Evolutionary conservation across 2,888 invertebrate genomes (phyloP).

Genomic region (Caenorhabditis parvicauda): DNA sequence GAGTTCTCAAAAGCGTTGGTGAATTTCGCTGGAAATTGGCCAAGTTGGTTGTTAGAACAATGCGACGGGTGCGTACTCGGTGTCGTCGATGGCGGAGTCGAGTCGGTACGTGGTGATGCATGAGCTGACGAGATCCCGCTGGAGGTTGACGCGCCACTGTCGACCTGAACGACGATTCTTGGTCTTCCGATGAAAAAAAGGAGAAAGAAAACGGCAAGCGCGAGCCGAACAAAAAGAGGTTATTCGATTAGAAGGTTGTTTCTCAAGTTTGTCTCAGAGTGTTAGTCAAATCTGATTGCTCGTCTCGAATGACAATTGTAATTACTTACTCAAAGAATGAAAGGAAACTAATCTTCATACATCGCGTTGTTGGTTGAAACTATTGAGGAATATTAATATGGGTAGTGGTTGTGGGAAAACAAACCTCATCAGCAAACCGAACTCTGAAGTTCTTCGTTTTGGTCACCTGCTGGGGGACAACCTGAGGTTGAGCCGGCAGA

Average conservation of each 20-base stretch:
- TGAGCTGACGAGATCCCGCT: slow-evolving; percentile 33
- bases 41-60: too few relatives aligned
- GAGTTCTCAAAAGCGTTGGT: too few relatives aligned
- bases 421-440: slow-evolving; percentile 49
- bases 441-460: slow-evolving; percentile 42
- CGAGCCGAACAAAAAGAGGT: too few relatives aligned
- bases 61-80: too few relatives aligned
- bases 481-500: slow-evolving; percentile 31
- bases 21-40: too few relatives aligned
- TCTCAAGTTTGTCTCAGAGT: too few relatives aligned
- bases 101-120: slow-evolving; percentile 25
- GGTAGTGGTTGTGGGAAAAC: slow-evolving; percentile 1
- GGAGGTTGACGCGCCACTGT: slow-evolving; percentile 40
- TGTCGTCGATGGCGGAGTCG: too few relatives aligned
- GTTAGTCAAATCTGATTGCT: too few relatives aligned
- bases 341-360: background rate
- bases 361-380: background rate
- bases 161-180: slow-evolving; percentile 21
- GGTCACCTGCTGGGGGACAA: slow-evolving; percentile 10
- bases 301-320: too few relatives aligned
- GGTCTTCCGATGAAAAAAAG: background rate
- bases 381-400: background rate
- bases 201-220: too few relatives aligned
- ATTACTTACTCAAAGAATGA: too few relatives aligned
- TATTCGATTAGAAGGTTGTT: too few relatives aligned